These are phyloP conservation scores for Sceloporus undulatus DNA, from an alignment of 2,113 vertebrate genomes.

Conservation along the genomic window DNA sequence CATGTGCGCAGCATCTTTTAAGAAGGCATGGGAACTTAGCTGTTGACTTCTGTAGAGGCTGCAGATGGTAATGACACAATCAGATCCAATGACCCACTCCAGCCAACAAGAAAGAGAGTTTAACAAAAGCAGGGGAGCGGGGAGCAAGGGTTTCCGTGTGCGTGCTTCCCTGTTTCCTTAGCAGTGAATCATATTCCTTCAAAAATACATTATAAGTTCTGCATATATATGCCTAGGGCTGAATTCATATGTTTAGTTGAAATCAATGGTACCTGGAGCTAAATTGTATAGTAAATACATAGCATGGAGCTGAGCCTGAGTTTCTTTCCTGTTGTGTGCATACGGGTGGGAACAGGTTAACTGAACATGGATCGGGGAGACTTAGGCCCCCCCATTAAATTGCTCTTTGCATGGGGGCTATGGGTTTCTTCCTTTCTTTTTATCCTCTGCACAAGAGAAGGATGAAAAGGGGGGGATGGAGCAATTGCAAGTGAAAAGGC, in stretches of 20 bases:
- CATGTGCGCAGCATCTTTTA: slow-evolving; percentile 31
- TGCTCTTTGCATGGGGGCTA: too few relatives aligned
- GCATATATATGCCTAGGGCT: too few relatives aligned
- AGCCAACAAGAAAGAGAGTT: slow-evolving; percentile 25
- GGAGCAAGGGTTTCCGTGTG: not conserved
- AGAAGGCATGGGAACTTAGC: slow-evolving; percentile 49
- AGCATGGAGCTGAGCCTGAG: too few relatives aligned
- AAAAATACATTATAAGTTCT: not conserved
- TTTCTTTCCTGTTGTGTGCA: too few relatives aligned
- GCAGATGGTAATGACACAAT: slow-evolving; percentile 46
- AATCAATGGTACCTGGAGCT: not conserved
- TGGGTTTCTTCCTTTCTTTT: too few relatives aligned
- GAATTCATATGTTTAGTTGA: not conserved
- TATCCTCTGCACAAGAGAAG: too few relatives aligned
- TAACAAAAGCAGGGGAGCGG: not conserved
- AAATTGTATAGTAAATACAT: too few relatives aligned
- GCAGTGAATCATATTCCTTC: not conserved
- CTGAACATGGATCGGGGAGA: too few relatives aligned
- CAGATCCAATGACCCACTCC: slow-evolving; percentile 32
- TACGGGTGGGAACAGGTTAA: too few relatives aligned
- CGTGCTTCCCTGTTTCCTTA: not conserved
- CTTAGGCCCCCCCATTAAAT: too few relatives aligned
- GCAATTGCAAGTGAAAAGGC: too few relatives aligned
- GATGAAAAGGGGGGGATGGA: too few relatives aligned
- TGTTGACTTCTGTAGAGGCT: slow-evolving; percentile 27